phyloP scores from a whole-genome alignment of 2,888 invertebrate species.

The Papilio elwesi region DNA sequence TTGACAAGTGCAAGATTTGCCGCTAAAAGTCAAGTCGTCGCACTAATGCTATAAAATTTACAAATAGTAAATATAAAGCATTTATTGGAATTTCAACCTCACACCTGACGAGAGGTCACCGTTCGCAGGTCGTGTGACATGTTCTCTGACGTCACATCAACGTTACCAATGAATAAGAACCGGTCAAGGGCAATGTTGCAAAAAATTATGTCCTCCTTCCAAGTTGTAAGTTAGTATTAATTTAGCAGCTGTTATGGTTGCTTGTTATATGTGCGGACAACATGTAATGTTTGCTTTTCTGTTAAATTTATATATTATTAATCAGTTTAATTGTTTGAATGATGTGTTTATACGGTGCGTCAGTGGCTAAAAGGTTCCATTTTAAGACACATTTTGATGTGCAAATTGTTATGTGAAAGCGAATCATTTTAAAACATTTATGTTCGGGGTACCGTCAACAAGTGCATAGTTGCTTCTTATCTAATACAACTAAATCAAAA shows the following conservation, averaged over 20 bases:
- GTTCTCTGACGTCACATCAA: slow-evolving; percentile 5
- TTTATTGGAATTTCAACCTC: background rate
- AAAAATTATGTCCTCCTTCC: background rate
- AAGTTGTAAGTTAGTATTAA: background rate
- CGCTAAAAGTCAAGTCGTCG: too few relatives aligned
- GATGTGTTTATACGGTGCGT: too few relatives aligned
- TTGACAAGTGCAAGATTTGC: too few relatives aligned
- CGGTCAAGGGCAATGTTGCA: slow-evolving; percentile 10
- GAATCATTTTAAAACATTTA: too few relatives aligned
- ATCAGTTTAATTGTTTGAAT: too few relatives aligned
- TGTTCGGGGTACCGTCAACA: too few relatives aligned
- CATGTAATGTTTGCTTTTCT: background rate
- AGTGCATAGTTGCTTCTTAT: too few relatives aligned
- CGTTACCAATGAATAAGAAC: background rate
- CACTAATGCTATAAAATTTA: too few relatives aligned
- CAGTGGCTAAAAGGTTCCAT: too few relatives aligned
- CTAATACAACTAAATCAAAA: too few relatives aligned
- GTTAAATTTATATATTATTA: background rate
- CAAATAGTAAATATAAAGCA: background rate
- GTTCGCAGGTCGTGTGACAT: background rate
- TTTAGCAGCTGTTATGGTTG: background rate
- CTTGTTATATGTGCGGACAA: background rate
- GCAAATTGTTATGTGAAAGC: too few relatives aligned
- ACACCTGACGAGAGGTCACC: background rate
- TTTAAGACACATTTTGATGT: too few relatives aligned